These are phyloP conservation scores for Trichosurus vulpecula DNA, from an alignment of 2,797 vertebrate species.

Conservation along the genomic window DNA sequence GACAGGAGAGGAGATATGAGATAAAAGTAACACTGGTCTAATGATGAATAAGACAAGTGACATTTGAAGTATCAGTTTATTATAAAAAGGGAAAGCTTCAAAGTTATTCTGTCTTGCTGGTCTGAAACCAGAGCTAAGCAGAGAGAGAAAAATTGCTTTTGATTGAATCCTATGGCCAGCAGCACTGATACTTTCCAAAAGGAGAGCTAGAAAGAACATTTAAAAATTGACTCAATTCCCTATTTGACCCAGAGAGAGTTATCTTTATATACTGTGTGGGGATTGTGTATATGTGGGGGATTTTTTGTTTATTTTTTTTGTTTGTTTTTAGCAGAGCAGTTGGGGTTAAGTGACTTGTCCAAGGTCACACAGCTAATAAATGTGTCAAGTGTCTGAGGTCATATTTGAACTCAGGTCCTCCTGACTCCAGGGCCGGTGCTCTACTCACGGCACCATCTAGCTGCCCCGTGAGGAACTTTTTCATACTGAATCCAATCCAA, in stretches of 20 bases:
- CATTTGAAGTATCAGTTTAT: conserved; percentile 61
- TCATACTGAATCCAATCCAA: too few species aligned
- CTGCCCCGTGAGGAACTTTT: too few species aligned
- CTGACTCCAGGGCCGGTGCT: too few species aligned
- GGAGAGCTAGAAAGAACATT: background rate
- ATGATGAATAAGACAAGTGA: conserved; percentile 40
- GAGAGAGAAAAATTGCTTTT: conserved; percentile 56
- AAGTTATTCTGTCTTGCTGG: conserved; percentile 52
- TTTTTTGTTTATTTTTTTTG: too few species aligned
- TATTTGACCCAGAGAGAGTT: conserved; percentile 31
- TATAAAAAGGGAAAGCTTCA: conserved; percentile 64
- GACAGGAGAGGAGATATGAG: background rate
- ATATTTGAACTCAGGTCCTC: too few species aligned
- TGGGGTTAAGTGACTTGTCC: too few species aligned
- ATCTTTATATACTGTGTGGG: conserved; percentile 33
- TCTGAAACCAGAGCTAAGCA: conserved; percentile 55
- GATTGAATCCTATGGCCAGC: conserved; percentile 4
- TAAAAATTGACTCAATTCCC: background rate
- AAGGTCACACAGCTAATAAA: too few species aligned
- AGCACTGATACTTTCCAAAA: background rate
- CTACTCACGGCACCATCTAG: too few species aligned
- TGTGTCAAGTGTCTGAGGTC: too few species aligned
- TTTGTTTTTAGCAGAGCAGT: too few species aligned
- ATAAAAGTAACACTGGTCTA: conserved; percentile 53
- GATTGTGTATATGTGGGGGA: conserved; percentile 34